phyloP scores from a whole-genome alignment of 2,888 invertebrate species.

The Tenthredo mesomela region DNA sequence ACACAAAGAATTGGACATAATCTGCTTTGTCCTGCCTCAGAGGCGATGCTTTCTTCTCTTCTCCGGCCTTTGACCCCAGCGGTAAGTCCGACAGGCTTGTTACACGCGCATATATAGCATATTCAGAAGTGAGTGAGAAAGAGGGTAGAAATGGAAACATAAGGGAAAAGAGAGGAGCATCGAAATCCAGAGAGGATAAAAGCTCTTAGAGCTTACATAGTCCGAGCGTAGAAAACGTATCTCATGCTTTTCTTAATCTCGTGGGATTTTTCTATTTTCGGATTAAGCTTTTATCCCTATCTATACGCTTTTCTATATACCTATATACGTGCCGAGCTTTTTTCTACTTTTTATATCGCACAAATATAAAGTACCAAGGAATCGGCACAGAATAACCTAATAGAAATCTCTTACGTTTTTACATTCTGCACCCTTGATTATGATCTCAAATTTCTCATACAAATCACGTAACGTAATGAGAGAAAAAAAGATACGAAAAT shows the following conservation, averaged over 20 bases:
- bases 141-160: neutral
- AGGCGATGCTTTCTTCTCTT: neutral
- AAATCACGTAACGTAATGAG: neutral
- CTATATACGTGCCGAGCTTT: constrained; percentile 37
- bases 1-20: neutral
- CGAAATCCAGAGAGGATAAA: constrained; percentile 48
- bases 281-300: constrained; percentile 56
- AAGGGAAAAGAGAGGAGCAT: neutral
- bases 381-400: neutral
- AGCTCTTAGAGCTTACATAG: constrained; percentile 47
- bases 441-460: neutral
- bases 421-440: neutral
- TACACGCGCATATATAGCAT: constrained; percentile 9
- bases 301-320: neutral
- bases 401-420: neutral
- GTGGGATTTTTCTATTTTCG: constrained; percentile 59
- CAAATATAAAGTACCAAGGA: neutral
- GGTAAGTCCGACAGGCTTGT: constrained; percentile 35
- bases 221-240: constrained; percentile 54
- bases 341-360: constrained; percentile 22
- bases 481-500: neutral
- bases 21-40: neutral
- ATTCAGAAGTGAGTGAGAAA: neutral
- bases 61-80: constrained; percentile 20
- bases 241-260: constrained; percentile 56